Evolutionary conservation across 2,113 vertebrate genomes (phyloP), one percentile per base, ranked within the genome.

Genomic region (Myiagra hebetior): DNA sequence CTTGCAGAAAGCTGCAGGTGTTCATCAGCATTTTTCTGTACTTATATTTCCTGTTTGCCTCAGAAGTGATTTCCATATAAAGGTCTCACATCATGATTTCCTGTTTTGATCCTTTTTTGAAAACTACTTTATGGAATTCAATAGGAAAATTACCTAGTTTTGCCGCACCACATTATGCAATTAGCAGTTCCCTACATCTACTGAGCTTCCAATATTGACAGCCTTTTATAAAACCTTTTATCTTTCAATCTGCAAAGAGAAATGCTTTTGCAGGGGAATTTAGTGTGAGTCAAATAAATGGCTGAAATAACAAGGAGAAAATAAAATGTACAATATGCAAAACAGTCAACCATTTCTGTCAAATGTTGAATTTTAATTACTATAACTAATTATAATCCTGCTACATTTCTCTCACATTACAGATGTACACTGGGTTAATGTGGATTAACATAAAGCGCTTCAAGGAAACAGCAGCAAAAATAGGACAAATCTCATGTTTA

Each of bases 61-160:
- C n/a, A 64, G 30, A 91, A 68, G 1, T 49, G 1, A 64, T 74
- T 94, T 74, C 17, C 44, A 60, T 55, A 37, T 49, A 69, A 83
- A 44, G n/a, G 37, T 92, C 50, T 41, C 2, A 60, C 28, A 69
- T 6, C 26, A 44, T 69, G 31, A 65, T 85, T 93, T 91, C 73
- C 19, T 77, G 7, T 55, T 89, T 64, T 67, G 13, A 72, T 72
- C 13, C 7, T n/a, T 85, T 85, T 94, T 62, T 65, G 21, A 78
- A 75, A 88, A 41, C 24, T 78, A 21, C 16, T 91, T 88, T 78
- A 52, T 47, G n/a, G 7, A 39, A 81, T 82, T 94, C 44, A 82
- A 92, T 68, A 68, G n/a, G 52, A 94, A 92, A 96, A 91, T 78
- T 91, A 94, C 33, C 60, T 84, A 70, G 21, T 24, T 89, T 93